phyloP scores from a whole-genome alignment of 2,888 invertebrate species.

The Apamea sordens region DNA sequence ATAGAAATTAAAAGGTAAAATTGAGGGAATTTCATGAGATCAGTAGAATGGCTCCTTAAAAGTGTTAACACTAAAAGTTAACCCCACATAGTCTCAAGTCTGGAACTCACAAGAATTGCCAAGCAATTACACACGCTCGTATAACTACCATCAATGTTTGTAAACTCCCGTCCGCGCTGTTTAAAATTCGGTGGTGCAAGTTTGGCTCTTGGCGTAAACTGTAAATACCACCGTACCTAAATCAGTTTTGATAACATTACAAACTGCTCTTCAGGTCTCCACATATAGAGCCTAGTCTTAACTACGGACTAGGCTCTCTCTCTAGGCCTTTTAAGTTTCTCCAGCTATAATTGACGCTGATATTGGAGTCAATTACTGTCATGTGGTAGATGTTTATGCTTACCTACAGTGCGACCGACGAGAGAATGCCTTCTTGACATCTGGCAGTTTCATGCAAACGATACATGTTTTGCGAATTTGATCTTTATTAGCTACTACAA shows the following conservation, averaged over 20 bases:
- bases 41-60: conserved; percentile 6
- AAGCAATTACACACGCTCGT: conserved; percentile 62
- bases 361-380: too few species aligned
- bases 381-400: background rate
- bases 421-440: background rate
- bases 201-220: conserved; percentile 46
- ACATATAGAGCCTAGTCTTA: background rate
- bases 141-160: conserved; percentile 28
- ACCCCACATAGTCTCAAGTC: conserved; percentile 6
- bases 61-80: conserved; percentile 21
- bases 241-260: conserved; percentile 54
- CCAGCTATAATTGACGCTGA: background rate
- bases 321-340: background rate
- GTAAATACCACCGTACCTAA: conserved; percentile 41
- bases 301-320: too few species aligned
- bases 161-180: conserved; percentile 24
- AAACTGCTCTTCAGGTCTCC: background rate
- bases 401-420: background rate
- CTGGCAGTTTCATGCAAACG: background rate
- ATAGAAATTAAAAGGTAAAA: background rate
- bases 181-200: conserved; percentile 49
- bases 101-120: conserved; percentile 52
- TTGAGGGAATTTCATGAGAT: background rate
- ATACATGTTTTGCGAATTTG: background rate
- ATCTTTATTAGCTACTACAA: background rate